These are phyloP conservation scores for Oncopodura yosiiana DNA, from an alignment of 1,140 invertebrate species.

Conservation along the genomic window DNA sequence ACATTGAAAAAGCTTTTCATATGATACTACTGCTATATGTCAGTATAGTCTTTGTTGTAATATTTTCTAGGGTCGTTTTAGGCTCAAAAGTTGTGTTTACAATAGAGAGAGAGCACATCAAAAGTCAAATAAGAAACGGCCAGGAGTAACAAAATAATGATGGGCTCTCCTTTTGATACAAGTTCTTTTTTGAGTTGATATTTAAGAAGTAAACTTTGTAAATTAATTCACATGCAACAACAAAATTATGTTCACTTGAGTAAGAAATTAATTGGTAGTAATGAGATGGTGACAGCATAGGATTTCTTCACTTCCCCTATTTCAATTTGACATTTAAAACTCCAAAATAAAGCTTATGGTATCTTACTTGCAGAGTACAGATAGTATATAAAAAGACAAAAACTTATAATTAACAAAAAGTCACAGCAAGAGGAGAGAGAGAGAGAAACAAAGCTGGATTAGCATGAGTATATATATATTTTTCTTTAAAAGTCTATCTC, in stretches of 20 bases:
- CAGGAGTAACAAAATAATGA: conserved; percentile 17
- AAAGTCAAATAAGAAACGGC: background rate
- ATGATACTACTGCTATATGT: no score
- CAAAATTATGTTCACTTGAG: background rate
- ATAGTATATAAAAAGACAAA: background rate
- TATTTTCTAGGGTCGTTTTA: no score
- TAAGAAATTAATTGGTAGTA: background rate
- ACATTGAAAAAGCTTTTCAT: no score
- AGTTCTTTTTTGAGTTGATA: background rate
- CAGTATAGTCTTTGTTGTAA: no score
- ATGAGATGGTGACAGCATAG: background rate
- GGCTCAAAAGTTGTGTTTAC: no score
- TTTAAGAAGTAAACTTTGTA: background rate
- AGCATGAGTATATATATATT: conserved; percentile 7
- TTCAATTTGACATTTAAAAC: no score
- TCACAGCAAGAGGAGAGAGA: conserved; percentile 3
- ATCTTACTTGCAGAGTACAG: background rate
- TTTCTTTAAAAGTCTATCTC: no score
- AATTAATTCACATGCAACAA: background rate
- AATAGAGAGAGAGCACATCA: background rate
- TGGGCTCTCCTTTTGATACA: background rate
- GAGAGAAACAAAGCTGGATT: background rate
- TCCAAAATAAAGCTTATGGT: no score
- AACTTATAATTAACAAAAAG: background rate
- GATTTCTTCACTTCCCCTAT: no score